Evolutionary conservation across 2,113 vertebrate species (phyloP).

Genomic region (Ranitomeya variabilis): DNA sequence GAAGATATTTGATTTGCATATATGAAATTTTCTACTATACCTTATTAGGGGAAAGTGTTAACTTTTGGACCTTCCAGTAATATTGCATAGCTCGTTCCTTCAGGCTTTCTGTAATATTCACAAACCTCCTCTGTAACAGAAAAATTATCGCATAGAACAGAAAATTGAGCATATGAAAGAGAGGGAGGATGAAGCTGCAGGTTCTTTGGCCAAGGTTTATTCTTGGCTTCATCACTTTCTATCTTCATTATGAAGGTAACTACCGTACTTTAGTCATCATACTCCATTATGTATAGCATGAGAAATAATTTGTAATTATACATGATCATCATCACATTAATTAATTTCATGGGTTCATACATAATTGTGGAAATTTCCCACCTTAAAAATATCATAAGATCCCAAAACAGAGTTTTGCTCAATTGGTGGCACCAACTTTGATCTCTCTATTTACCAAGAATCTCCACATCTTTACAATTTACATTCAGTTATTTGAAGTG

Average conservation of each 20-base stretch:
- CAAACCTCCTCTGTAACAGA: not conserved
- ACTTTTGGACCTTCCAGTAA: not conserved
- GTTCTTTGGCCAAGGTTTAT: not conserved
- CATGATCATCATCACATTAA: too few relatives aligned
- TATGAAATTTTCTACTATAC: not conserved
- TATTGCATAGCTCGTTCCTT: not conserved
- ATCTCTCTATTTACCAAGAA: too few relatives aligned
- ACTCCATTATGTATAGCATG: too few relatives aligned
- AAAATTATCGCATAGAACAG: not conserved
- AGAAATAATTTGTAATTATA: too few relatives aligned
- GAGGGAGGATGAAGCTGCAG: not conserved
- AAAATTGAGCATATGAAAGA: not conserved
- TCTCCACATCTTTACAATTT: not conserved
- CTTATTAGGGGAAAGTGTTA: not conserved
- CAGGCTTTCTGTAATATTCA: not conserved
- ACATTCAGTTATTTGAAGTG: not conserved
- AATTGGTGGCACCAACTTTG: too few relatives aligned
- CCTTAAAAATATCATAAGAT: too few relatives aligned
- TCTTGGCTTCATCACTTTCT: not conserved
- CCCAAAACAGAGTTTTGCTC: too few relatives aligned
- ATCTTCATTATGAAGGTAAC: too few relatives aligned
- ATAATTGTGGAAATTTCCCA: too few relatives aligned
- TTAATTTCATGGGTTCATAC: too few relatives aligned
- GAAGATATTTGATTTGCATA: not conserved
- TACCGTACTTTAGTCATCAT: too few relatives aligned